phyloP scores from a whole-genome alignment of 2,888 invertebrate genomes.

The Eristalis intricaria region DNA sequence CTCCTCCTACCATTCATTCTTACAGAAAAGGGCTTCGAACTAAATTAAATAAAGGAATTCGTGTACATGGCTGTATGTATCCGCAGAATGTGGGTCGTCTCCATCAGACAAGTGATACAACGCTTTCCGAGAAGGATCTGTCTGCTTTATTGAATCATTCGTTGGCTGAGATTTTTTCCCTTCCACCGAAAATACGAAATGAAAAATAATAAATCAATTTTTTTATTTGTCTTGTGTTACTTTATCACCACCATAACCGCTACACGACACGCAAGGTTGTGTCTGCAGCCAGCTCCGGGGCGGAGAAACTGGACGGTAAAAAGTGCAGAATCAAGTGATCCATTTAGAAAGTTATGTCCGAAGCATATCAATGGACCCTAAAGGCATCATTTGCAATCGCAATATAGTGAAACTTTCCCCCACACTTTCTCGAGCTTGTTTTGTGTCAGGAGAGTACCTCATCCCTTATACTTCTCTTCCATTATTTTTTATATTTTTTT shows the following conservation, averaged over 20 bases:
- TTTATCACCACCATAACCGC: slow-evolving; percentile 21
- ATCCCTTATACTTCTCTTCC: slow-evolving; percentile 16
- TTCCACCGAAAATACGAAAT: slow-evolving; percentile 11
- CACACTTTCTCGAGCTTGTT: slow-evolving; percentile 41
- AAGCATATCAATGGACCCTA: slow-evolving; percentile 25
- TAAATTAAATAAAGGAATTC: slow-evolving; percentile 63
- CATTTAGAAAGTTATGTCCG: slow-evolving; percentile 55
- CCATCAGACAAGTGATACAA: slow-evolving; percentile 30
- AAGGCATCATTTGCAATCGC: slow-evolving; percentile 41
- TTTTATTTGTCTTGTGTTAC: not conserved
- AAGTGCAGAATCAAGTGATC: slow-evolving; percentile 31
- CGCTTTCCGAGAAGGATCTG: not conserved
- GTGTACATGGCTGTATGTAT: not conserved
- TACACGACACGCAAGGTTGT: not conserved
- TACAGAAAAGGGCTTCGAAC: slow-evolving; percentile 7
- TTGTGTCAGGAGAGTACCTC: not conserved
- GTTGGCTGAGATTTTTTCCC: slow-evolving; percentile 7
- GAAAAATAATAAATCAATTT: slow-evolving; percentile 7
- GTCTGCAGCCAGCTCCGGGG: not conserved
- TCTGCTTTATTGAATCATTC: slow-evolving; percentile 5
- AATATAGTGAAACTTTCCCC: slow-evolving; percentile 34
- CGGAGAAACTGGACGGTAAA: slow-evolving; percentile 5
- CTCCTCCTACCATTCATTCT: not conserved
- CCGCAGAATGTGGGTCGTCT: slow-evolving; percentile 50
- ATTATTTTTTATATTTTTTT: slow-evolving; percentile 38